Evolutionary conservation across 2,888 invertebrate genomes (phyloP), one percentile per base, ranked within the genome.

Genomic region (Aleiodes testaceus): DNA sequence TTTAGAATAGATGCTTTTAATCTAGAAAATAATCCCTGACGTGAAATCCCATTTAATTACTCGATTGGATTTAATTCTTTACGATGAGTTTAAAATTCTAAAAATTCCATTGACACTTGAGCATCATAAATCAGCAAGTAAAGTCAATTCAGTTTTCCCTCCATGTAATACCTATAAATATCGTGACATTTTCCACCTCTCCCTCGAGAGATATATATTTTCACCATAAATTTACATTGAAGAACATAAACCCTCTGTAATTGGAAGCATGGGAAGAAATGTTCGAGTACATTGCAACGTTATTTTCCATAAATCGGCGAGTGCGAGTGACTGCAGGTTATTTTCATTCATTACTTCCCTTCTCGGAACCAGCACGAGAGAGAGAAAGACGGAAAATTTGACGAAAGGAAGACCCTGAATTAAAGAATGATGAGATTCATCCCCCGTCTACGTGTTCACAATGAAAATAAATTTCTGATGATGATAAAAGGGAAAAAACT

Each of bases 201-300:
- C 6, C 26, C 53, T 26, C 26, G 26, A 26, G 26, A 49, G 14
- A 49, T 49, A 12, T 49, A 49, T 49, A 49, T 49, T 14, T 36
- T 36, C 9, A n/a, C 53, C 30, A 55, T 55, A 55, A 55, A 55
- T 55, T 55, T 26, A 26, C 30, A 30, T n/a, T 30, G 18, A 55
- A 55, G 26, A 30, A 5, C 30, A 55, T 55, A 26, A 55, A 55
- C 55, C 55, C 30, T 30, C 14, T 12, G 30, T 30, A 55, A 55
- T 55, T 55, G 55, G 55, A 55, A 55, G 20, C 30, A 55, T 55
- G n/a, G 55, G 55, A 30, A 16, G 55, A 55, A 42, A 36, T 36
- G 30, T 42, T 11, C 16, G 18, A 59, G 42, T 59, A 36, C 42
- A 59, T 59, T 11, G 42, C 42, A 42, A 59, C 14, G 9, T 36